A percentile compares a stretch with the other conserved stretches of the same genome.
Evolutionary conservation across 1,140 invertebrate genomes (phyloP).

Genomic region (Anastrepha obliqua): DNA sequence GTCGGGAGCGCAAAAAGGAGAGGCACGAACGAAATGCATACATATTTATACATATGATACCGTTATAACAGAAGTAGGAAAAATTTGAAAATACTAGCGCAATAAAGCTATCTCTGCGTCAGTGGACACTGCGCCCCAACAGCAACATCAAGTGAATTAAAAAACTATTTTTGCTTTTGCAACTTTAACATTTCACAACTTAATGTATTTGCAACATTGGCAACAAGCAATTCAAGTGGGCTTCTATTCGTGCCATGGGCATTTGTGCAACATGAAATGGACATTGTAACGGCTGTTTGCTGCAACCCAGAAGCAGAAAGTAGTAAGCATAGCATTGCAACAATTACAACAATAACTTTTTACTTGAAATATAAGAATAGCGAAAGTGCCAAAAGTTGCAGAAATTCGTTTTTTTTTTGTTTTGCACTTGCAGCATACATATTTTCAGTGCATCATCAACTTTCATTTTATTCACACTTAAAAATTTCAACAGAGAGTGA

Average conservation of each 20-base stretch:
- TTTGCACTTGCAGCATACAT: neutral
- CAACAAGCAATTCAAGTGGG: constrained; percentile 7
- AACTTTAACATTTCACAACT: constrained; percentile 20
- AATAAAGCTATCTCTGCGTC: too few relatives aligned
- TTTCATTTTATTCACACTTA: neutral
- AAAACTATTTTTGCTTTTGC: constrained; percentile 16
- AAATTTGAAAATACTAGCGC: too few relatives aligned
- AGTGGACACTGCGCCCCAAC: too few relatives aligned
- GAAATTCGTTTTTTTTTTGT: neutral
- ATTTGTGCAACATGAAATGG: constrained; percentile 13
- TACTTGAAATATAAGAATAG: neutral
- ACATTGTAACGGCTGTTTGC: constrained; percentile 5
- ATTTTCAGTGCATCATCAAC: neutral
- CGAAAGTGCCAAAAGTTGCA: neutral
- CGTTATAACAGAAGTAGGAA: too few relatives aligned
- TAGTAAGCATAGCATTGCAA: neutral
- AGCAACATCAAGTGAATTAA: neutral
- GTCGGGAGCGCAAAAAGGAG: neutral
- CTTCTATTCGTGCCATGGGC: neutral
- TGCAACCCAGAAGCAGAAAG: neutral
- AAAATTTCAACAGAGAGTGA: neutral
- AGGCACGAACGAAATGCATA: neutral
- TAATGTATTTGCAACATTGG: constrained; percentile 26
- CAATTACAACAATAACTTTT: neutral
- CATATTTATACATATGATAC: neutral